phyloP scores from a whole-genome alignment of 2,888 invertebrate species.

The Cecidostiba fungosa region DNA sequence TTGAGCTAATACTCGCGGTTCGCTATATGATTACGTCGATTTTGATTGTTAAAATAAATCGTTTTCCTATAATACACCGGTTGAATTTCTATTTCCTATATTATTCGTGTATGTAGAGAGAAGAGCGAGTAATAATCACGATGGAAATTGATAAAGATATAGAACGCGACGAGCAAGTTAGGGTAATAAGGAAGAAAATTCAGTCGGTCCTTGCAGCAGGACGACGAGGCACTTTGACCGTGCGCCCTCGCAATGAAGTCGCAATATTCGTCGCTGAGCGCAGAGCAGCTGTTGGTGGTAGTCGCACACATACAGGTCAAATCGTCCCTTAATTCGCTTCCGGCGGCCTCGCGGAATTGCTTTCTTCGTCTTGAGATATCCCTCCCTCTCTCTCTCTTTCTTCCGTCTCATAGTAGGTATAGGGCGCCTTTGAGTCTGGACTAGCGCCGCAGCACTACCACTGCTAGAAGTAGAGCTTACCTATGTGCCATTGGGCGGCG shows the following conservation, averaged over 20 bases:
- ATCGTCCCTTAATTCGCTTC: conserved; percentile 70
- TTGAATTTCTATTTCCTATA: neutral
- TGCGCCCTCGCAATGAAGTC: conserved; percentile 46
- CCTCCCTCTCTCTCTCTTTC: neutral
- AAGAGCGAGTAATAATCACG: neutral
- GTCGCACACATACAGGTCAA: conserved; percentile 28
- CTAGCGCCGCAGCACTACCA: conserved; percentile 2
- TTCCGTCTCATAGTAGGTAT: neutral
- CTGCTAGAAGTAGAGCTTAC: conserved; percentile 56
- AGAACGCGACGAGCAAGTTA: neutral
- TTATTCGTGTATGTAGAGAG: neutral
- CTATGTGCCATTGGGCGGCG: conserved; percentile 56
- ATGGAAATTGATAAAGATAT: conserved; percentile 3
- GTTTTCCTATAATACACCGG: neutral
- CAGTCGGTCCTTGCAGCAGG: conserved; percentile 4
- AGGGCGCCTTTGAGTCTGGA: conserved; percentile 43
- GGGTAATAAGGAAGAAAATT: conserved; percentile 58
- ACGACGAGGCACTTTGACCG: conserved; percentile 53
- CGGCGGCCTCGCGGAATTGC: conserved; percentile 73
- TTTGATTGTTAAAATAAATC: neutral
- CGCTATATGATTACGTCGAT: conserved; percentile 15
- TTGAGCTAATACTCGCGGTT: conserved; percentile 22
- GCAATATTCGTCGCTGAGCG: conserved; percentile 48
- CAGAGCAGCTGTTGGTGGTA: neutral
- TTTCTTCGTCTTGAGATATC: conserved; percentile 74